Conservation (phyloP, 2,113 vertebrate genomes). For the Corynorhinus townsendii region DNA sequence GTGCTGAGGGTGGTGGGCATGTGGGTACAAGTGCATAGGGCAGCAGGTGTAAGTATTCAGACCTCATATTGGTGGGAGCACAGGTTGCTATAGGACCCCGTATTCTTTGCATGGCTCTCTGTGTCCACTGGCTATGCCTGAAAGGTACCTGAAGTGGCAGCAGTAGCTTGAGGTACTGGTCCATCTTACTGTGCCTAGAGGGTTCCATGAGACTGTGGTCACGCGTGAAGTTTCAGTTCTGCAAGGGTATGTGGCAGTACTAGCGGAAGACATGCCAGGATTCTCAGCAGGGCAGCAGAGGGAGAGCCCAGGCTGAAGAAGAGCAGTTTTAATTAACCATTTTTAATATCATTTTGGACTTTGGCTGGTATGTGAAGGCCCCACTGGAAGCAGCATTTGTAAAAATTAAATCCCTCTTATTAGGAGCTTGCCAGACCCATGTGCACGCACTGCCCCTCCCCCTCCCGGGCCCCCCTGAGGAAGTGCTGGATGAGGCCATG, state of each 20-base stretch:
- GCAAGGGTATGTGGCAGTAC: neutral
- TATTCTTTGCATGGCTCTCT: neutral
- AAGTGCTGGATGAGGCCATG: conserved; percentile 82
- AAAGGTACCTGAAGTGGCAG: neutral
- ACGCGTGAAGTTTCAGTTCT: neutral
- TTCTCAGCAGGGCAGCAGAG: conserved; percentile 42
- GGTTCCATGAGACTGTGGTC: neutral
- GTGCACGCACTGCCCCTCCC: conserved; percentile 49
- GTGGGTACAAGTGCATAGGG: neutral
- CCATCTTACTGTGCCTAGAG: neutral
- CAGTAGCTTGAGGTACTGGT: neutral
- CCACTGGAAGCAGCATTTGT: conserved; percentile 63
- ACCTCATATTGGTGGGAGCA: neutral
- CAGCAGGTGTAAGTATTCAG: neutral
- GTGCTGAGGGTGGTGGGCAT: neutral
- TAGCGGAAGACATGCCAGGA: neutral
- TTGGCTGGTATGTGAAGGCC: conserved; percentile 69
- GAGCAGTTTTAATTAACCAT: conserved; percentile 73
- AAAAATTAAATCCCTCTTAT: conserved; percentile 80
- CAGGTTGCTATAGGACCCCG: neutral
- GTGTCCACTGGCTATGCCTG: neutral
- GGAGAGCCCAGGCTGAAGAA: conserved; percentile 61
- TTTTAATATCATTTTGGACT: conserved; percentile 69
- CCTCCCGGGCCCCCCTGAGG: conserved; percentile 62
- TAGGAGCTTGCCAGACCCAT: conserved; percentile 72